Evolutionary conservation across 1,140 invertebrate species (phyloP).

Genomic region (Pissodes strobi): DNA sequence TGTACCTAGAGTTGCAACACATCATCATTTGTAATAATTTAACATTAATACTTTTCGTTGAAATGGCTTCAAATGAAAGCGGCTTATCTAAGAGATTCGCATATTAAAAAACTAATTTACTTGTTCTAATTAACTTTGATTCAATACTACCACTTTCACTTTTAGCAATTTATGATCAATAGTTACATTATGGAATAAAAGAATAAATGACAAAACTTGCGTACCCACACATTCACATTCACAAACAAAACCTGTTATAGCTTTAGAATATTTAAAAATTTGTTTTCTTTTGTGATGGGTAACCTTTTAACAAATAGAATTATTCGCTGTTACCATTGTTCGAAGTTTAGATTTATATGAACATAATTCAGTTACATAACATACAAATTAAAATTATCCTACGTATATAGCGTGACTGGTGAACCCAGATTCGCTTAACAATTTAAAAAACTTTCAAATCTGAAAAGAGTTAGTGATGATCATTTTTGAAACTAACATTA

Average conservation of each 20-base stretch:
- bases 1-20: too few relatives aligned
- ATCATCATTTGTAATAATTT: too few relatives aligned
- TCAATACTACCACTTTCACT: slow-evolving; percentile 28
- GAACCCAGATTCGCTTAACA: too few relatives aligned
- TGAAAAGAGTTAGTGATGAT: too few relatives aligned
- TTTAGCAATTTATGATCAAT: slow-evolving; percentile 27
- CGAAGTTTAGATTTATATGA: slow-evolving; percentile 1
- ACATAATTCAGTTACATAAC: slow-evolving; percentile 8
- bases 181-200: slow-evolving; percentile 3
- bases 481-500: too few relatives aligned
- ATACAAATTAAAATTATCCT: too few relatives aligned
- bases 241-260: slow-evolving; percentile 10
- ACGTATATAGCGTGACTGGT: too few relatives aligned
- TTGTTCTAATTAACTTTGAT: slow-evolving; percentile 30
- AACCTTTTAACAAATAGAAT: slow-evolving; percentile 15
- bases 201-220: slow-evolving; percentile 15
- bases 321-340: slow-evolving; percentile 2
- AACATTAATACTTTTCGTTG: slow-evolving; percentile 14
- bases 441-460: too few relatives aligned
- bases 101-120: slow-evolving; percentile 23
- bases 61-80: slow-evolving; percentile 29
- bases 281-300: slow-evolving; percentile 19
- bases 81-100: slow-evolving; percentile 1
- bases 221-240: slow-evolving; percentile 3
- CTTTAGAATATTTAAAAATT: slow-evolving; percentile 18